Evolutionary conservation across 2,797 vertebrate genomes (phyloP).

Genomic region (Lithobates pipiens): DNA sequence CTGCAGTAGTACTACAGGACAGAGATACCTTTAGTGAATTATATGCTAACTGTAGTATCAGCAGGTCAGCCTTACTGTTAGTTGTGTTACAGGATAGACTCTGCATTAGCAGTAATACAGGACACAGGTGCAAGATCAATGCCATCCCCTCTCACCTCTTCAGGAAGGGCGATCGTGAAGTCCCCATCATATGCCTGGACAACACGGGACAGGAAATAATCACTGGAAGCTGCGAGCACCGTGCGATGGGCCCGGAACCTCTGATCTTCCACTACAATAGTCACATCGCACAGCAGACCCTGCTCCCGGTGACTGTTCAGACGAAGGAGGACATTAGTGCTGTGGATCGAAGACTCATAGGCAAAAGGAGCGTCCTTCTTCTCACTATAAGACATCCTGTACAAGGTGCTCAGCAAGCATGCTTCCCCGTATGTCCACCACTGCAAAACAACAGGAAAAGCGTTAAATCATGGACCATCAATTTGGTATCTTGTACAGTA

Average conservation of each 20-base stretch:
- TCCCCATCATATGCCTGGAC: constrained; percentile 76
- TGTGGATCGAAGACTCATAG: constrained; percentile 93
- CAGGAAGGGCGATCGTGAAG: constrained; percentile 85
- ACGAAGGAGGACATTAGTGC: constrained; percentile 84
- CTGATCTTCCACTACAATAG: constrained; percentile 84
- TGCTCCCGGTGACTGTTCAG: constrained; percentile 89
- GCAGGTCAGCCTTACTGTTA: no score
- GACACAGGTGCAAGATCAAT: not conserved
- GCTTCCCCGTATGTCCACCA: constrained; percentile 66
- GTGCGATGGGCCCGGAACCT: constrained; percentile 89
- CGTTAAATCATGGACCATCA: not conserved
- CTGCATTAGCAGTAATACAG: no score
- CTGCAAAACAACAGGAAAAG: constrained; percentile 12
- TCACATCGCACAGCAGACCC: constrained; percentile 91
- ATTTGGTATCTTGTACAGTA: not conserved
- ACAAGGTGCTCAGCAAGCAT: constrained; percentile 74
- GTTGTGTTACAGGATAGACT: no score
- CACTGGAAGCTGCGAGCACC: constrained; percentile 91
- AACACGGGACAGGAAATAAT: constrained; percentile 86
- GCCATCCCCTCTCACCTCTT: constrained; percentile 81
- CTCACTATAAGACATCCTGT: constrained; percentile 87
- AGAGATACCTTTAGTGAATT: no score
- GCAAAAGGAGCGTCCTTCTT: constrained; percentile 86
- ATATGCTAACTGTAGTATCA: no score
- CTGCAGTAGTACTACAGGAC: no score